Evolutionary conservation across 2,113 vertebrate species (phyloP), one percentile per base, ranked within the genome.

Genomic region (Serilophus lunatus): DNA sequence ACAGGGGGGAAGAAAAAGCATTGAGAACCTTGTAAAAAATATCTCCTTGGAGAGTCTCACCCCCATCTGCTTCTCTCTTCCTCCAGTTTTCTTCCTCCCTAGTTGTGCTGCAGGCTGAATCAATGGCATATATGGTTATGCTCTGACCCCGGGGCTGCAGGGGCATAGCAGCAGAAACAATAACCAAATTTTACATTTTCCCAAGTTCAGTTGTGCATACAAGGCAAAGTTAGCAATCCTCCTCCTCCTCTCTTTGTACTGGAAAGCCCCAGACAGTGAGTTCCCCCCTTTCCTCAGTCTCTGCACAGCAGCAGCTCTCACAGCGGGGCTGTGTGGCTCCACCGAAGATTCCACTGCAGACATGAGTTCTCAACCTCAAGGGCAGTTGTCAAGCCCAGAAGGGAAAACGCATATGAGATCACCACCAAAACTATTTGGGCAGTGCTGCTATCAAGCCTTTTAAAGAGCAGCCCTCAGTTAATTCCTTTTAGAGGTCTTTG

Each of bases 101-200:
- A 0, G 1, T n/a, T 69, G 75, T 44, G n/a, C 79, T 76, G 78
- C 22, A 45, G 61, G 5, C 42, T 83, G 63, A 88, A 87, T 35
- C 86, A 66, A 44, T 76, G 81, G 86, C 94, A 77, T 78, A 90
- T 90, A 88, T 92, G 92, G 90, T 23, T 78, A 94, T 95, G 80
- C 72, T 90, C 64, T 50, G 68, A 93, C 59, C 47, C 68, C 0
- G 8, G 44, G 50, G n/a, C 35, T 31, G 50, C 85, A 85, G 80
- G 53, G 31, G 20, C 60, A 19, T 1, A 74, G 80, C 88, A 81
- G 54, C 82, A 92, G 54, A 59, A 92, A 90, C 76, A 96, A 93
- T 83, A 81, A 66, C 38, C 33, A 33, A 65, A 47, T 47, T 45
- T 36, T 4, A 15, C 24, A 31, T 63, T 85, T 84, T 74, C 66